Evolutionary conservation across 2,113 vertebrate genomes (phyloP).

Genomic region (Tachuris rubrigastra): DNA sequence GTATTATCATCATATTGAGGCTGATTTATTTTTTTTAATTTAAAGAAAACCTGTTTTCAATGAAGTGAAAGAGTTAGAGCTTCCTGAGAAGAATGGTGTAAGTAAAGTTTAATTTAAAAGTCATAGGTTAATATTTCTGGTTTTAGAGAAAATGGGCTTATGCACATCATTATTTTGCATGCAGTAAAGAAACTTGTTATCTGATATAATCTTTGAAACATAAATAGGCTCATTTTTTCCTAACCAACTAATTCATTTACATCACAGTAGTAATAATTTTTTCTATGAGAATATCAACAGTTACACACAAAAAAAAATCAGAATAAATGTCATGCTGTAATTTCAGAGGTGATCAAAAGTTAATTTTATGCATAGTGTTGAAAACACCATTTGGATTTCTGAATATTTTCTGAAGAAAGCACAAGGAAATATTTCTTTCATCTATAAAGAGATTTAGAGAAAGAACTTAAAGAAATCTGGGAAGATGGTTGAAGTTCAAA

Average conservation of each 20-base stretch:
- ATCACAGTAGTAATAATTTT: neutral
- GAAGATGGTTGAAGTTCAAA: constrained; percentile 24
- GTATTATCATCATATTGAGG: neutral
- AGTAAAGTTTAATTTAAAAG: constrained; percentile 21
- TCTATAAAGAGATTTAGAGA: constrained; percentile 21
- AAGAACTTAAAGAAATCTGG: neutral
- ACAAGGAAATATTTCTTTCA: constrained; percentile 31
- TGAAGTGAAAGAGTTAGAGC: neutral
- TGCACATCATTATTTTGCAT: neutral
- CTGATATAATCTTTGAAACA: neutral
- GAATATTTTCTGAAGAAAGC: neutral
- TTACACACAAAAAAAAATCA: neutral
- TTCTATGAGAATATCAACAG: neutral
- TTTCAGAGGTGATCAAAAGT: constrained; percentile 26
- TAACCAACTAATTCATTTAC: neutral
- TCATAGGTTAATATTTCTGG: neutral
- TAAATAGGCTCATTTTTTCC: neutral
- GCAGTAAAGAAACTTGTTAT: neutral
- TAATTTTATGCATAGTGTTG: neutral
- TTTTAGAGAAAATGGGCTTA: neutral
- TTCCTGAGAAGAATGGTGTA: neutral
- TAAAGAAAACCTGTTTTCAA: neutral
- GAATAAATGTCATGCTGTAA: constrained; percentile 24
- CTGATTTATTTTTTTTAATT: neutral
- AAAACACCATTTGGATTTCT: constrained; percentile 31